Base-by-base conservation (phyloP, 2,797 vertebrate genomes). In the Tapirus indicus region DNA sequence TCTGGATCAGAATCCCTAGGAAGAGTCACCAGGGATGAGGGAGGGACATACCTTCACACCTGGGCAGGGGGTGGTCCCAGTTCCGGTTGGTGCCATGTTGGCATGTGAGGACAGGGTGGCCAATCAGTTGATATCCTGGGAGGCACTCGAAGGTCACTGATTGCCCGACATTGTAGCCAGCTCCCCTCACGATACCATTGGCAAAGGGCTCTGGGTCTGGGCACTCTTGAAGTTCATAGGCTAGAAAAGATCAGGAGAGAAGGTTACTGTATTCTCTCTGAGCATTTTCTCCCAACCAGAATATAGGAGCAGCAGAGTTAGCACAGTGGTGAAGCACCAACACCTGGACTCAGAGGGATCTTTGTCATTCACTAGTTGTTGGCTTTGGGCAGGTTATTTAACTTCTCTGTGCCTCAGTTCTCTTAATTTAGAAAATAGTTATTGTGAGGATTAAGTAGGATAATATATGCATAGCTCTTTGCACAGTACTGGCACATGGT, bases 71-170 rank as follows among this genome's bases (percentile, higher is more conserved):
- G 94, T 99, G 99, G 98, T 99, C 99, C 99, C 99, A 99, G 98
- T 99, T 99, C 97, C 99, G 99, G 49, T 99, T 99, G 97, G 99
- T 99, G 94, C 99, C 99, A 0, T 99, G 99, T 88, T 99, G 99
- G 88, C 99, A 99, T 32, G 99, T 99, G 84, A 99, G 99, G 96
- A 99, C 99, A 1, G 99, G 99, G 77, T 99, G 98, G 52, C 99
- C 99, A 94, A 98, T 98, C 10, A 99, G 99, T 10, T 99, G 99
- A 98, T 99, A 99, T 17, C 99, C 99, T 2, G 99, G 99, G 72
- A 99, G 99, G 96, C 99, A 99, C 98, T 99, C 99, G 0, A 99
- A 99, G 74, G 99, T 99, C 98, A 99, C 99, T 52, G 99, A 99
- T 96, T 99, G 99, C 72, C 99, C 99, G 4, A 99, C 99, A 1